Evolutionary conservation across 1,140 invertebrate species (phyloP).

Genomic region (Manduca sexta): DNA sequence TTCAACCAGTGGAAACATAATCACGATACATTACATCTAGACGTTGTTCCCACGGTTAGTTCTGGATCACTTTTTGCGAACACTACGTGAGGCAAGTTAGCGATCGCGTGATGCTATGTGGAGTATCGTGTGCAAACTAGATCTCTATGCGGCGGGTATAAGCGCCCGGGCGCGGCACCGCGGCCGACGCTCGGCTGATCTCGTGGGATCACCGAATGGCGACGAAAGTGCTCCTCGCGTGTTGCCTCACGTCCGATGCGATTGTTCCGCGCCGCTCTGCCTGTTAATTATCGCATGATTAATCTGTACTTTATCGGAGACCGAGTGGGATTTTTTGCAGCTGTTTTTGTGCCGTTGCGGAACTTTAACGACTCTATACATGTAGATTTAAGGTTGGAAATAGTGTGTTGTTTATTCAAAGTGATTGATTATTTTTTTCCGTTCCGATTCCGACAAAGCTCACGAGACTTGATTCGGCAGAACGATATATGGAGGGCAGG

Average conservation of each 20-base stretch:
- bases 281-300: constrained; percentile 25
- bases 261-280: constrained; percentile 10
- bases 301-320: constrained; percentile 16
- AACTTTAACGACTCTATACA: too few relatives aligned
- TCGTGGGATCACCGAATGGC: too few relatives aligned
- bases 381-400: too few relatives aligned
- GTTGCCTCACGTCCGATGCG: constrained; percentile 15
- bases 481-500: constrained; percentile 11
- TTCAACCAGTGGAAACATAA: too few relatives aligned
- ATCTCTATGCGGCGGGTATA: constrained; percentile 10
- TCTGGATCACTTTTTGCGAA: constrained; percentile 18
- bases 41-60: constrained; percentile 13
- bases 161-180: constrained; percentile 1
- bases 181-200: not conserved
- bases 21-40: too few relatives aligned
- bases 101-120: constrained; percentile 20
- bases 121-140: constrained; percentile 12
- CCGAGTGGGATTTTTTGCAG: constrained; percentile 8
- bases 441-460: constrained; percentile 8
- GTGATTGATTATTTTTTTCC: constrained; percentile 10
- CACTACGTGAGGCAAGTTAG: constrained; percentile 12
- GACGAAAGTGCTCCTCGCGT: constrained; percentile 15
- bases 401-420: too few relatives aligned
- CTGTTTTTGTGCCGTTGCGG: constrained; percentile 1
- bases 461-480: constrained; percentile 5